Conservation (phyloP, 35 echinoderm and acorn worm genomes). For the Ophiothrix spiculata region DNA sequence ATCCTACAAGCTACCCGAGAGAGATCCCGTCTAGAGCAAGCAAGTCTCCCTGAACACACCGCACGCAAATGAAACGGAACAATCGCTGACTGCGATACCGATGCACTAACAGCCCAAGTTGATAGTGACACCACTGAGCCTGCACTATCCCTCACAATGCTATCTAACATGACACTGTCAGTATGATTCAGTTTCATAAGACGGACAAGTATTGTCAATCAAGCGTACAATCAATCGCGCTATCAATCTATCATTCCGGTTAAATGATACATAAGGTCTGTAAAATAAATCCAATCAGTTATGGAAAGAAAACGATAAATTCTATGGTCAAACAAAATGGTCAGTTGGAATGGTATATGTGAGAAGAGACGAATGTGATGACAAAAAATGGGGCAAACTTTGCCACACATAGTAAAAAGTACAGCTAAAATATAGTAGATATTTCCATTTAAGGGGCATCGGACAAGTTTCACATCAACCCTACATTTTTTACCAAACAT, state of each 20-base stretch:
- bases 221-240: background rate
- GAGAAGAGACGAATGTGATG: background rate
- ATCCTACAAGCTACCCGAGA: no score
- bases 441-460: no score
- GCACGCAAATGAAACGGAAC: background rate
- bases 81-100: background rate
- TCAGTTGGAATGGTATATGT: background rate
- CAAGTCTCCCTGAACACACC: background rate
- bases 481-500: no score
- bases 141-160: background rate
- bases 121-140: background rate
- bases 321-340: background rate
- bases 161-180: background rate
- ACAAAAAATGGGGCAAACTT: background rate
- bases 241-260: conserved; percentile 9
- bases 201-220: conserved; percentile 1
- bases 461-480: no score
- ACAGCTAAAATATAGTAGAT: no score
- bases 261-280: conserved; percentile 13
- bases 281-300: conserved; percentile 8
- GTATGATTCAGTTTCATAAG: conserved; percentile 13
- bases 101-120: background rate
- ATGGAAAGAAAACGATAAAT: background rate
- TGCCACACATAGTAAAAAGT: no score
- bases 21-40: no score